A percentile compares a stretch with the other conserved stretches of the same genome.
Evolutionary conservation across 1,140 invertebrate genomes (phyloP).

Genomic region (Cherax destructor): DNA sequence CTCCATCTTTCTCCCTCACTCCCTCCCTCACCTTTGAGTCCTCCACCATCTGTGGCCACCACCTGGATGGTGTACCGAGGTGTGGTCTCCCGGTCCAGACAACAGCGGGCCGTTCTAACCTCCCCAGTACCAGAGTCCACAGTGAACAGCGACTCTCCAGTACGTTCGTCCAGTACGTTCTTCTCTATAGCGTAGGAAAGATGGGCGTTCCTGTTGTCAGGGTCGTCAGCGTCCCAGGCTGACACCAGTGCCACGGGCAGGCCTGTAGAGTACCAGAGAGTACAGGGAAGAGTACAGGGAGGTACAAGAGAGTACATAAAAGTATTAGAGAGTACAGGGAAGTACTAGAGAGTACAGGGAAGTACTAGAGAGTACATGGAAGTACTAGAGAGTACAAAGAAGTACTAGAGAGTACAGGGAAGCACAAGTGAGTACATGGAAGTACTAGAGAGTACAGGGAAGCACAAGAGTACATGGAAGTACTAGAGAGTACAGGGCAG

Average conservation of each 20-base stretch:
- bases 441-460: no score
- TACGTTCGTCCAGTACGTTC: conserved; percentile 12
- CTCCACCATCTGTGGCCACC: conserved; percentile 8
- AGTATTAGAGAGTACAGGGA: no score
- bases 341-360: no score
- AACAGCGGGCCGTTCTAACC: conserved; percentile 9
- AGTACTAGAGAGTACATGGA: no score
- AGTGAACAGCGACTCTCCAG: not conserved
- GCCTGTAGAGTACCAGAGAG: not conserved
- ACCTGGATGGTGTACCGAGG: conserved; percentile 21
- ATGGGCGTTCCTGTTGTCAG: not conserved
- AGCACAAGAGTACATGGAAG: no score
- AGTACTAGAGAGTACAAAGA: no score
- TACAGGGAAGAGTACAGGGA: no score
- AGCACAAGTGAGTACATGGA: no score
- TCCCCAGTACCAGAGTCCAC: not conserved
- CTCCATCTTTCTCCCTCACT: no score
- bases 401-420: no score
- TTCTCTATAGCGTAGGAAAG: conserved; percentile 35
- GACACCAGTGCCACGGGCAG: conserved; percentile 8
- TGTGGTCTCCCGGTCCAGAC: conserved; percentile 9
- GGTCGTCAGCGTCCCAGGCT: conserved; percentile 23
- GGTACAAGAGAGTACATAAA: no score
- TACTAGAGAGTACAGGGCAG: not conserved
- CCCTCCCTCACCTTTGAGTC: conserved; percentile 5